These are phyloP conservation scores for Drymodes brunneopygia DNA, from an alignment of 2,113 vertebrate species.

Conservation along the genomic window DNA sequence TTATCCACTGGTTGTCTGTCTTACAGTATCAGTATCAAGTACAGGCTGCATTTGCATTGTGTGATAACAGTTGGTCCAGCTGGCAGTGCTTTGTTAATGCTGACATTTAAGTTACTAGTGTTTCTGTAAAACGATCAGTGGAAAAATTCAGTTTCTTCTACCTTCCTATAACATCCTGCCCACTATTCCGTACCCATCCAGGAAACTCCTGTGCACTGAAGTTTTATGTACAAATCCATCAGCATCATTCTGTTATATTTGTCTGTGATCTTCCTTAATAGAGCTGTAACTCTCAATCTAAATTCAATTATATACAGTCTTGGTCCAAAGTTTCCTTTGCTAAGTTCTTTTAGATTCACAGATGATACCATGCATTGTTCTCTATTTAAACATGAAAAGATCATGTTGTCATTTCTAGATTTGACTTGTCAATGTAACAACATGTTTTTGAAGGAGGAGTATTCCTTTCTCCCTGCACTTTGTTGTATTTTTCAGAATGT, in stretches of 20 bases:
- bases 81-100: neutral
- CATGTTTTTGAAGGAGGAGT: conserved; percentile 50
- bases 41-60: neutral
- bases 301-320: neutral
- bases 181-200: accelerated
- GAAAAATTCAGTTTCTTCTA: neutral
- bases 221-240: neutral
- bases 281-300: neutral
- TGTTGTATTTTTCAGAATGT: conserved; percentile 55
- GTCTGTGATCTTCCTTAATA: neutral
- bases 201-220: neutral
- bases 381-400: conserved; percentile 50
- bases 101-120: neutral
- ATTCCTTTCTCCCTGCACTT: conserved; percentile 18
- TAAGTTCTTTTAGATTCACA: conserved; percentile 36
- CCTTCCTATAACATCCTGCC: neutral
- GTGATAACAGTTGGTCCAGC: neutral
- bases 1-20: neutral
- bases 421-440: conserved; percentile 48
- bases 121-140: neutral
- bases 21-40: neutral
- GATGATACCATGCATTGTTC: conserved; percentile 57
- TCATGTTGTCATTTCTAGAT: conserved; percentile 55
- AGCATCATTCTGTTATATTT: neutral
- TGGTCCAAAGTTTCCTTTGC: neutral